Evolutionary conservation across 2,113 vertebrate species (phyloP).

Genomic region (Corynorhinus townsendii): DNA sequence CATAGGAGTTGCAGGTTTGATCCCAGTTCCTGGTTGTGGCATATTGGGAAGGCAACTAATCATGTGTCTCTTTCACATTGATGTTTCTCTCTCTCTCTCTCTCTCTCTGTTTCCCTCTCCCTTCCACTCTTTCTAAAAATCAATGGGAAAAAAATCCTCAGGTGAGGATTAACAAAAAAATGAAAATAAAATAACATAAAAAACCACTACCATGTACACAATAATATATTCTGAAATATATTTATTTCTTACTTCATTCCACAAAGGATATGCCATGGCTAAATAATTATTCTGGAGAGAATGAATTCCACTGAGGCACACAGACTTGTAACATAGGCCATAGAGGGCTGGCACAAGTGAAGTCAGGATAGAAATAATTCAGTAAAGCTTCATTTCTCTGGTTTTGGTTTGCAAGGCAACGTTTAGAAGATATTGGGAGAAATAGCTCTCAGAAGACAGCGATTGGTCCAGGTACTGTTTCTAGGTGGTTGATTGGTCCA

Average conservation of each 20-base stretch:
- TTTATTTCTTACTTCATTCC: conserved; percentile 53
- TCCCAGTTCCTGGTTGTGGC: too few species aligned
- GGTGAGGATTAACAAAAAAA: too few species aligned
- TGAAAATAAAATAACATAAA: too few species aligned
- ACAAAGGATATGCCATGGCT: conserved; percentile 16
- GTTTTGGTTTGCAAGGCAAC: conserved; percentile 57
- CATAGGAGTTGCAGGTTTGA: too few species aligned
- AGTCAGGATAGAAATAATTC: conserved; percentile 2
- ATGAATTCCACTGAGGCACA: background rate
- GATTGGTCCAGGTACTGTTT: conserved; percentile 59
- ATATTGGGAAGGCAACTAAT: too few species aligned
- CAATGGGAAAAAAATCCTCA: too few species aligned
- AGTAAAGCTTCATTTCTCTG: conserved; percentile 33
- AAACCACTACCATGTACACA: background rate
- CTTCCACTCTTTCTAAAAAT: too few species aligned
- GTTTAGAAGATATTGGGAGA: conserved; percentile 39
- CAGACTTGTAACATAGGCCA: background rate
- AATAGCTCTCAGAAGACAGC: conserved; percentile 35
- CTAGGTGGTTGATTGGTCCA: conserved; percentile 46
- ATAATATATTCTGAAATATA: conserved; percentile 28
- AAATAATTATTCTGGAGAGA: conserved; percentile 3
- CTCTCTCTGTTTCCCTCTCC: too few species aligned
- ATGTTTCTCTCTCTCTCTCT: too few species aligned
- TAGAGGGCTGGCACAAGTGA: background rate
- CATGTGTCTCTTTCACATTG: too few species aligned